These are phyloP conservation scores for Todiramphus chloris DNA, from an alignment of 2,113 vertebrate species.

Conservation along the genomic window DNA sequence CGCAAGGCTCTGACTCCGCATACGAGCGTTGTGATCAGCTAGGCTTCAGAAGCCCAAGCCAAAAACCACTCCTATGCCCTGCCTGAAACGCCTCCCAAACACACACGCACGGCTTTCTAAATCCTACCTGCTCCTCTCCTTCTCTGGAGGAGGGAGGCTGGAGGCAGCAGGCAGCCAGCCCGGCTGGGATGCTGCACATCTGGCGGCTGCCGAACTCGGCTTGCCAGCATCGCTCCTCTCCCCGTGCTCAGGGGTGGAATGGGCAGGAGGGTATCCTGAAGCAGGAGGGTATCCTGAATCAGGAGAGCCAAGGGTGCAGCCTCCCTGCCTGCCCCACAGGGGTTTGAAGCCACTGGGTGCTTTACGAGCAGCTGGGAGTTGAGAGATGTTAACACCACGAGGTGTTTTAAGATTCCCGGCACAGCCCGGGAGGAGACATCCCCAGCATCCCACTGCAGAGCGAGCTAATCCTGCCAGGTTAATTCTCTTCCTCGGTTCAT, in stretches of 20 bases:
- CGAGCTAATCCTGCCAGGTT: slow-evolving; percentile 72
- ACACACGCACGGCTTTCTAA: neutral
- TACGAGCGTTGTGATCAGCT: fast-evolving
- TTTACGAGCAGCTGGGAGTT: neutral
- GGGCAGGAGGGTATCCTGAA: neutral
- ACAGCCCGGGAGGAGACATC: slow-evolving; percentile 1
- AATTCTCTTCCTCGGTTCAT: slow-evolving; percentile 70
- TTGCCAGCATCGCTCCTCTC: neutral
- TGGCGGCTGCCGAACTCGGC: neutral
- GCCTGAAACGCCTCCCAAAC: neutral
- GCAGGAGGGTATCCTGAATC: no score
- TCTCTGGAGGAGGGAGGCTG: neutral
- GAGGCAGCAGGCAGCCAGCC: neutral
- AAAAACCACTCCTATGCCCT: neutral
- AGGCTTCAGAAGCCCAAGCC: neutral
- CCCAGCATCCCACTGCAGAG: slow-evolving; percentile 55
- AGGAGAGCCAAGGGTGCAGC: neutral
- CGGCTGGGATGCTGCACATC: neutral
- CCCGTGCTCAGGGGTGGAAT: fast-evolving
- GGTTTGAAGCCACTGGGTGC: neutral
- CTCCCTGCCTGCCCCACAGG: neutral
- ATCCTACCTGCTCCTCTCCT: neutral
- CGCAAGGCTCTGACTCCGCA: fast-evolving
- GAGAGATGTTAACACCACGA: neutral
- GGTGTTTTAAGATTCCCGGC: slow-evolving; percentile 66